phyloP scores from a whole-genome alignment of 2,797 vertebrate species.

The Mus minutoides region DNA sequence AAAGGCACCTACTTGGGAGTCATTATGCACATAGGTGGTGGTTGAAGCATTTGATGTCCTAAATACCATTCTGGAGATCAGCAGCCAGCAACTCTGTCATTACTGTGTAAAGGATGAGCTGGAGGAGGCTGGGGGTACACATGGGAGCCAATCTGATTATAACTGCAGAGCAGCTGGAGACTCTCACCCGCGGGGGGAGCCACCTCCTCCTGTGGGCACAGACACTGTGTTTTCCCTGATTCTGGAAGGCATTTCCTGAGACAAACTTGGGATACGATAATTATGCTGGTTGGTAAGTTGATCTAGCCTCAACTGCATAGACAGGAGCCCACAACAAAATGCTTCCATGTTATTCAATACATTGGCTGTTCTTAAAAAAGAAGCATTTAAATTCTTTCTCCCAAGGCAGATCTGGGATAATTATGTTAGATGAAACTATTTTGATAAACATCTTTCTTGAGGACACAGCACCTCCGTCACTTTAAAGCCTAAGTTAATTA shows the following conservation, averaged over 20 bases:
- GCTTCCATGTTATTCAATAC: constrained; percentile 56
- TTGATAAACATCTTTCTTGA: constrained; percentile 78
- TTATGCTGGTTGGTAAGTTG: constrained; percentile 68
- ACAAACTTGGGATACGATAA: constrained; percentile 69
- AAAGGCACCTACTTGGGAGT: constrained; percentile 69
- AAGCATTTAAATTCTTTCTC: constrained; percentile 66
- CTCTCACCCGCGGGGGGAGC: constrained; percentile 61
- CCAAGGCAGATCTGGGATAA: constrained; percentile 62
- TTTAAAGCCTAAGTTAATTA: constrained; percentile 80
- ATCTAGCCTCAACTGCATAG: constrained; percentile 67
- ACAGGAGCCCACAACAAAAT: constrained; percentile 72
- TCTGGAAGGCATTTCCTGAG: constrained; percentile 75
- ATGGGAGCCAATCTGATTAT: constrained; percentile 77
- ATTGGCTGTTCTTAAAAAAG: constrained; percentile 68
- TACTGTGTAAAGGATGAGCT: constrained; percentile 67
- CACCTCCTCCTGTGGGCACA: constrained; percentile 63
- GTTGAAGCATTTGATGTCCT: constrained; percentile 79
- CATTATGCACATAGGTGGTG: constrained; percentile 71
- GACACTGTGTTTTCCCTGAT: constrained; percentile 48
- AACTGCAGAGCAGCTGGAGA: constrained; percentile 63
- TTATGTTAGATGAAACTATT: constrained; percentile 70
- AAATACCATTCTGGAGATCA: constrained; percentile 75
- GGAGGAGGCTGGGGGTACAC: constrained; percentile 27
- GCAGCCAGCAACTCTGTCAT: constrained; percentile 67
- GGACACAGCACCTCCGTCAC: constrained; percentile 66